Evolutionary conservation across 2,113 vertebrate genomes (phyloP), one percentile per base, ranked within the genome.

Genomic region (Promerops cafer): DNA sequence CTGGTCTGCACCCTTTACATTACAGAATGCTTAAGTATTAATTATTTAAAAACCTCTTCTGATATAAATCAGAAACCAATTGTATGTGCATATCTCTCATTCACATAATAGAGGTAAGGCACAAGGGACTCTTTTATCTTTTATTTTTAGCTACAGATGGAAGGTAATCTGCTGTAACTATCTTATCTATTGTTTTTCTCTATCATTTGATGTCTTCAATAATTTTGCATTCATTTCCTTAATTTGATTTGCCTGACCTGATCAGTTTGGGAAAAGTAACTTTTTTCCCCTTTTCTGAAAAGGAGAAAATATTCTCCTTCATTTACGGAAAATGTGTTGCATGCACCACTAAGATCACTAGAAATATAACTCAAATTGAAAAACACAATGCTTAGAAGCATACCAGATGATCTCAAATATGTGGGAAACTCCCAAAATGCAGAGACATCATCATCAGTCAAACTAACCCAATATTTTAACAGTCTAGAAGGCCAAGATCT

Each of bases 71-170:
- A 77, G 76, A 74, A 92, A 57, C 14, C 9, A 53, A 44, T 33
- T 2, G 1, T n/a, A 65, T 69, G 13, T 26, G 5, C 0, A 0
- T 57, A 35, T 64, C 44, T 82, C 26, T 70, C 21, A 15, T 76
- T 49, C 49, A 74, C 1, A 3, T 70, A 86, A 66, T 13, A 80
- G 30, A 69, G 11, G 28, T 37, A 76, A 69, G 27, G 71, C 10
- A 93, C 23, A 61, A 54, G 17, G 33, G 7, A 9, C 5, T 5
- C 6, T 56, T 89, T 83, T 47, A 35, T 71, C 19, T 84, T 79
- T 63, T 82, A n/a, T 39, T 88, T 93, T 86, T 70, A 83, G 35
- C 47, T 92, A 63, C n/a, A 35, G 33, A 52, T 30, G 11, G 42
- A 33, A 86, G 14, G 4, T 50, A 83, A 83, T 86, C 54, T 77